These are phyloP conservation scores for Saturnia pavonia DNA, from an alignment of 2,888 invertebrate genomes.

Conservation along the genomic window DNA sequence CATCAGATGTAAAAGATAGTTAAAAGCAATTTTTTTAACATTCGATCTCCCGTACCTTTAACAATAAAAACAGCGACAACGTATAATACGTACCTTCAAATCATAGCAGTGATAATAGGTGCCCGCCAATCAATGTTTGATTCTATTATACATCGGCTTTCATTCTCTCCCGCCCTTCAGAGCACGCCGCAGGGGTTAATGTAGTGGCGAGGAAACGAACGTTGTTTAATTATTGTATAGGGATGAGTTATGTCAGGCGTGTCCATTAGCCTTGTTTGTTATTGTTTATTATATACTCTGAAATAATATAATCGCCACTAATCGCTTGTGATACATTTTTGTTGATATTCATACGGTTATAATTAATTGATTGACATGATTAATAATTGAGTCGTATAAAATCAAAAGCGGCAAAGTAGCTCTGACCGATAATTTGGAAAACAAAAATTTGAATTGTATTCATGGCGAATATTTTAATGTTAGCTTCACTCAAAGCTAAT, in stretches of 20 bases:
- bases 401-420: no score
- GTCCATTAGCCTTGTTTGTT: constrained; percentile 9
- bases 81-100: not conserved
- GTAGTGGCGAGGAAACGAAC: constrained; percentile 2
- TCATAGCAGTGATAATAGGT: constrained; percentile 13
- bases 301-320: not conserved
- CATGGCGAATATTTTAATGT: no score
- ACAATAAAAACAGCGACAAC: not conserved
- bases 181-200: not conserved
- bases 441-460: no score
- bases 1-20: no score
- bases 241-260: constrained; percentile 11
- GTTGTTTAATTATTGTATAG: constrained; percentile 12
- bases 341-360: not conserved
- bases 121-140: constrained; percentile 7
- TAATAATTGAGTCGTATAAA: no score
- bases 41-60: not conserved
- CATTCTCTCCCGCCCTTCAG: not conserved
- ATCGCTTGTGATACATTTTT: not conserved
- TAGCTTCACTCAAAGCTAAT: no score
- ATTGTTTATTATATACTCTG: constrained; percentile 9
- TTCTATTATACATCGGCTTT: constrained; percentile 1
- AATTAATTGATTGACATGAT: not conserved
- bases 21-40: not conserved
- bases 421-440: no score